Evolutionary conservation across 2,888 invertebrate species (phyloP).

Genomic region (Sisyra nigra): DNA sequence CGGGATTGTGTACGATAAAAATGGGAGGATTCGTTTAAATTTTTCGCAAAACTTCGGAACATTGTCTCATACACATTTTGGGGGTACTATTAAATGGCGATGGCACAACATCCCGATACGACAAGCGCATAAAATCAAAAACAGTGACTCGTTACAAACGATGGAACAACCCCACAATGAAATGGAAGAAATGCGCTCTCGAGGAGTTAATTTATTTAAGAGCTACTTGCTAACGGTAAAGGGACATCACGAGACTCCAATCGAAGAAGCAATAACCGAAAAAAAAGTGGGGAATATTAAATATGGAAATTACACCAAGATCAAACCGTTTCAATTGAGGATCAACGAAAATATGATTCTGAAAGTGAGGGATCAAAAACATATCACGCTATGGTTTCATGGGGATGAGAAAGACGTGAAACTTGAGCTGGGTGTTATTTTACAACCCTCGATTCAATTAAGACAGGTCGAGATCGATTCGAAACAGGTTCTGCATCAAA

Average conservation of each 20-base stretch:
- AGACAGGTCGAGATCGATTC: background rate
- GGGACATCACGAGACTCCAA: background rate
- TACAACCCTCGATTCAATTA: background rate
- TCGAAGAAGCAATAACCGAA: background rate
- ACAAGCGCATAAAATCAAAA: background rate
- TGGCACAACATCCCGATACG: constrained; percentile 4
- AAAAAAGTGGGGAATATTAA: background rate
- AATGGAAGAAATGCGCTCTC: constrained; percentile 1
- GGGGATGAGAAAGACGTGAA: background rate
- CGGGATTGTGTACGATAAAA: constrained; percentile 2
- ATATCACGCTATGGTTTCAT: background rate
- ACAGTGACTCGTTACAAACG: background rate
- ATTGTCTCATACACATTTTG: background rate
- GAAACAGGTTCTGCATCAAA: background rate
- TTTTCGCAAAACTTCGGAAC: constrained; percentile 5
- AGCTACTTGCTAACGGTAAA: background rate
- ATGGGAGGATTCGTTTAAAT: background rate
- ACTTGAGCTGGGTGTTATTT: background rate
- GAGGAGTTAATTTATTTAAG: constrained; percentile 1
- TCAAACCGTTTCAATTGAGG: background rate
- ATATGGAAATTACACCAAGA: background rate
- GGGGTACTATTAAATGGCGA: constrained; percentile 1
- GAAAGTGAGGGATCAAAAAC: constrained; percentile 2
- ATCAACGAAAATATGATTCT: background rate
- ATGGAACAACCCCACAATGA: background rate